Percentiles rank a stretch among this genome's conserved stretches.
Evolutionary conservation across 2,113 vertebrate species (phyloP).

Genomic region (Silurus glanis): DNA sequence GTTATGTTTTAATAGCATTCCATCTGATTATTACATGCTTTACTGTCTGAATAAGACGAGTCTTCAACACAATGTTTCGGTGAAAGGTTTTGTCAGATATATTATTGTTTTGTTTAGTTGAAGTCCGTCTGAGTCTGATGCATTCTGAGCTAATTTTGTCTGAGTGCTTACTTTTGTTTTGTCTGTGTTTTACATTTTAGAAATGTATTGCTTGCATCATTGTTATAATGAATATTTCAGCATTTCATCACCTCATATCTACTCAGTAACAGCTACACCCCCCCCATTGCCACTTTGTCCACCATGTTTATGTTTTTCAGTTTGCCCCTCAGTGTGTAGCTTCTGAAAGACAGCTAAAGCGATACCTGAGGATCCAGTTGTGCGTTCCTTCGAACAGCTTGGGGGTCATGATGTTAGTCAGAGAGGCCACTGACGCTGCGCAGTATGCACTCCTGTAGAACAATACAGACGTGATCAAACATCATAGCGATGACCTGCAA

Average conservation of each 20-base stretch:
- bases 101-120: too few species aligned
- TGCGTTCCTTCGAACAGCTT: slow-evolving; percentile 86
- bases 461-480: not conserved
- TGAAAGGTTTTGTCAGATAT: too few species aligned
- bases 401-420: slow-evolving; percentile 86
- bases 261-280: not conserved
- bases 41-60: too few species aligned
- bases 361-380: slow-evolving; percentile 90
- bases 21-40: too few species aligned
- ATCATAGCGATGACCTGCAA: not conserved
- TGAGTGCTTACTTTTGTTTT: too few species aligned
- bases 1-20: not conserved
- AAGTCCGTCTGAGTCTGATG: too few species aligned
- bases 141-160: too few species aligned
- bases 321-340: not conserved
- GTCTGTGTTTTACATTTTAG: too few species aligned
- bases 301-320: not conserved
- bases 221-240: too few species aligned
- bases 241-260: not conserved
- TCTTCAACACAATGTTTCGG: too few species aligned
- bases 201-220: too few species aligned
- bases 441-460: slow-evolving; percentile 87
- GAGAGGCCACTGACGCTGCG: slow-evolving; percentile 87
- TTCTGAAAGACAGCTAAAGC: not conserved
- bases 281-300: not conserved